These are phyloP conservation scores for Erebia ligea DNA, from an alignment of 2,888 invertebrate species.

Conservation along the genomic window DNA sequence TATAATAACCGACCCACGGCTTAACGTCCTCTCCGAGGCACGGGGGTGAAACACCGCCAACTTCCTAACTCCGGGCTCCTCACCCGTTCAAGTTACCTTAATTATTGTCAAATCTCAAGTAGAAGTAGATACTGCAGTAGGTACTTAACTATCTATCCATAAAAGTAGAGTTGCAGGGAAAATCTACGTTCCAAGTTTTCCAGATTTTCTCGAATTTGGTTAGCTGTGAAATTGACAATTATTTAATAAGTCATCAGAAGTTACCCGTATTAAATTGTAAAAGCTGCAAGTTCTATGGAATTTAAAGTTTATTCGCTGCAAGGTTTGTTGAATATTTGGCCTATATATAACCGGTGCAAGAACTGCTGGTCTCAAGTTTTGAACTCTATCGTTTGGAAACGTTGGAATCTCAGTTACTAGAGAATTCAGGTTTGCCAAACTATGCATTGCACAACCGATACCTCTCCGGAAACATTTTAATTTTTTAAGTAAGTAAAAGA, in stretches of 20 bases:
- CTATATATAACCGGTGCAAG: conserved; percentile 57
- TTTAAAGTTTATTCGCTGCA: conserved; percentile 62
- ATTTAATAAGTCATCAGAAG: no score
- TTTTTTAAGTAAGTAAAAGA: not conserved
- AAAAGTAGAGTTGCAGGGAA: no score
- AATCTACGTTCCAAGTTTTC: no score
- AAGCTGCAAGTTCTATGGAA: conserved; percentile 69
- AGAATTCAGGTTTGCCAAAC: conserved; percentile 62
- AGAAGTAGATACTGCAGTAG: no score
- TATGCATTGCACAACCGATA: conserved; percentile 67
- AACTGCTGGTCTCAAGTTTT: conserved; percentile 61
- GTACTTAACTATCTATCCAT: no score
- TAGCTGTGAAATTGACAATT: not conserved
- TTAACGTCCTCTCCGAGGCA: no score
- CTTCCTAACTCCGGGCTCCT: no score
- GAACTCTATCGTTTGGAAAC: conserved; percentile 63
- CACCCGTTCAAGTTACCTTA: no score
- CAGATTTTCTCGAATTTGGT: no score
- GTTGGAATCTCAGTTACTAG: conserved; percentile 56
- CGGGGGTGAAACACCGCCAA: no score
- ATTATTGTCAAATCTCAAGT: no score
- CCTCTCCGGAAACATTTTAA: conserved; percentile 45
- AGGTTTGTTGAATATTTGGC: conserved; percentile 62
- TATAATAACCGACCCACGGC: no score
- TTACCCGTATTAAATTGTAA: conserved; percentile 49